Evolutionary conservation across 2,113 vertebrate species (phyloP).

Genomic region (Triplophysa siluroides): DNA sequence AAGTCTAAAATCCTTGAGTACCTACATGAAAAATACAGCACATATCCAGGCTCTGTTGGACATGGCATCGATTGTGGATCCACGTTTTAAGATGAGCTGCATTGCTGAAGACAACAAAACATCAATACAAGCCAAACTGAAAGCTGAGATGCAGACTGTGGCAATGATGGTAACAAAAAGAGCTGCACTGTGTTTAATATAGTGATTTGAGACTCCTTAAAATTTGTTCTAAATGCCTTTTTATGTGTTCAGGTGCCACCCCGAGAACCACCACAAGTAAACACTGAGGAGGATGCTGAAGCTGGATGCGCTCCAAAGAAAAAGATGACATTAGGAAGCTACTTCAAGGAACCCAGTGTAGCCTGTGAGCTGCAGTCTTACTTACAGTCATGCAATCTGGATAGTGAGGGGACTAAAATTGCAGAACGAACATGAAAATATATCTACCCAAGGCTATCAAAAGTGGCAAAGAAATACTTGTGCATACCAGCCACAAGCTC

Average conservation of each 20-base stretch:
- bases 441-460: neutral
- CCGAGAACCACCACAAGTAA: neutral
- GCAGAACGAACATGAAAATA: neutral
- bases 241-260: neutral
- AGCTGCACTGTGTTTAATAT: too few relatives aligned
- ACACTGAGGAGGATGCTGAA: neutral
- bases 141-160: too few relatives aligned
- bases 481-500: too few relatives aligned
- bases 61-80: too few relatives aligned
- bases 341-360: neutral
- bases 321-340: neutral
- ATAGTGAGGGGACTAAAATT: neutral
- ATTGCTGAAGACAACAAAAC: too few relatives aligned
- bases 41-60: too few relatives aligned
- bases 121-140: too few relatives aligned
- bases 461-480: conserved; percentile 11
- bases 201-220: too few relatives aligned
- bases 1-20: too few relatives aligned
- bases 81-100: too few relatives aligned
- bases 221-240: neutral
- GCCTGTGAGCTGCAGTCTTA: neutral
- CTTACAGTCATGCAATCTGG: conserved; percentile 2
- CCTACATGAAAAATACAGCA: too few relatives aligned
- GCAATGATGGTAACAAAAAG: too few relatives aligned
- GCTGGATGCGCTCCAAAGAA: neutral